Percentiles rank a stretch among this genome's conserved stretches.
phyloP scores from a whole-genome alignment of 1,140 invertebrate species.

The Drosophila obscura region DNA sequence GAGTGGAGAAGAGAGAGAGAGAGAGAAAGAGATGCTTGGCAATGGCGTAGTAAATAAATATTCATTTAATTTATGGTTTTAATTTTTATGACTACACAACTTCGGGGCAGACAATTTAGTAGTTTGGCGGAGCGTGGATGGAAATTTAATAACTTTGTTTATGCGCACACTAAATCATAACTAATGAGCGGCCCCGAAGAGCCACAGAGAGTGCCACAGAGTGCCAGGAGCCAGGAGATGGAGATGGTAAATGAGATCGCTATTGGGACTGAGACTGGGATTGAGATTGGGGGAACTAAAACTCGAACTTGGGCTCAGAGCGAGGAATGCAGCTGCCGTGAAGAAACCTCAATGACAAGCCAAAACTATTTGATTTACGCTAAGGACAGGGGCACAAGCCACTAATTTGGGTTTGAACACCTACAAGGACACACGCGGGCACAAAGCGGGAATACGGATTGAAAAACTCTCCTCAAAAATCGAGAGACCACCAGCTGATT shows the following conservation, averaged over 20 bases:
- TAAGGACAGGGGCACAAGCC: conserved; percentile 50
- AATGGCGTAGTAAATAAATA: conserved; percentile 71
- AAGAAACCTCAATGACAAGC: conserved; percentile 58
- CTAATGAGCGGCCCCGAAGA: conserved; percentile 63
- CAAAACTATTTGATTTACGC: conserved; percentile 66
- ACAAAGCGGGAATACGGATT: conserved; percentile 19
- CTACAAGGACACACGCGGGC: conserved; percentile 63
- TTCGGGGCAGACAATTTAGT: conserved; percentile 79
- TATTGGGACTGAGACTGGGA: conserved; percentile 14
- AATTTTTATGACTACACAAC: conserved; percentile 82
- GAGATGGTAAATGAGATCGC: conserved; percentile 25
- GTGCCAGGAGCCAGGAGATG: not conserved
- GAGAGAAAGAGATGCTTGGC: conserved; percentile 9
- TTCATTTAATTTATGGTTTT: conserved; percentile 83
- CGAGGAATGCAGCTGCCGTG: conserved; percentile 32
- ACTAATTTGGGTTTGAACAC: conserved; percentile 77
- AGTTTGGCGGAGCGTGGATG: conserved; percentile 78
- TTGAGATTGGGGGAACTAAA: not conserved
- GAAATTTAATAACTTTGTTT: conserved; percentile 83
- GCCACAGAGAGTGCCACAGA: conserved; percentile 9
- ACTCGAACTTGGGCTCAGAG: not conserved
- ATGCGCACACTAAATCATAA: conserved; percentile 82
- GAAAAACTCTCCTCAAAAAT: conserved; percentile 27
- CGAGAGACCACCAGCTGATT: conserved; percentile 69
- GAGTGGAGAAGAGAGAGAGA: not conserved